These are phyloP conservation scores for Sapajus apella DNA, from an alignment of 2,113 vertebrate genomes.

Conservation along the genomic window DNA sequence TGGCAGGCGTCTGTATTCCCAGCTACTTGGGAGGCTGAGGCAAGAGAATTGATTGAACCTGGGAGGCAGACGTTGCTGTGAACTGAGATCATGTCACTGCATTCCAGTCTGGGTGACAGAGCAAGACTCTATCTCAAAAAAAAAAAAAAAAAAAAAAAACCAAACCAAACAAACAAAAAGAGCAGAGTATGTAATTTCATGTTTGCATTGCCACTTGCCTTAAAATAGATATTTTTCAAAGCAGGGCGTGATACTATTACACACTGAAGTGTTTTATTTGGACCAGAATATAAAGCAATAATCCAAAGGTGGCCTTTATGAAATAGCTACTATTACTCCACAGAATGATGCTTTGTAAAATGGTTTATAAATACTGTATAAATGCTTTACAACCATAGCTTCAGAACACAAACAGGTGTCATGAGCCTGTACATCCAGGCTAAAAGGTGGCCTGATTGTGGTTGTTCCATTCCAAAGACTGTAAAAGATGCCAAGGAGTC, in stretches of 20 bases:
- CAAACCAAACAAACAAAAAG: too few relatives aligned
- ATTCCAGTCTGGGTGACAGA: too few relatives aligned
- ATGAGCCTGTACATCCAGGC: neutral
- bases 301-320: neutral
- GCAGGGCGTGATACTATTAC: neutral
- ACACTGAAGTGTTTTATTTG: neutral
- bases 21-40: too few relatives aligned
- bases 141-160: rapidly evolving
- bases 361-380: neutral
- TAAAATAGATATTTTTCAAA: neutral
- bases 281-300: neutral
- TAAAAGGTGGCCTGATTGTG: neutral
- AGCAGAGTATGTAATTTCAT: neutral
- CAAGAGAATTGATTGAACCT: too few relatives aligned
- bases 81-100: too few relatives aligned
- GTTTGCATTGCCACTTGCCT: neutral
- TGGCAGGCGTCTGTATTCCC: too few relatives aligned
- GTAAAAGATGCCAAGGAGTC: neutral
- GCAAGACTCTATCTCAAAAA: too few relatives aligned
- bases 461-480: neutral
- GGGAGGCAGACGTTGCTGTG: too few relatives aligned
- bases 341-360: constrained; percentile 17
- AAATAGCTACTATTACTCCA: neutral
- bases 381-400: neutral
- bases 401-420: neutral